Base-by-base conservation (phyloP, 2,113 vertebrate species). In the Strix aluco region DNA sequence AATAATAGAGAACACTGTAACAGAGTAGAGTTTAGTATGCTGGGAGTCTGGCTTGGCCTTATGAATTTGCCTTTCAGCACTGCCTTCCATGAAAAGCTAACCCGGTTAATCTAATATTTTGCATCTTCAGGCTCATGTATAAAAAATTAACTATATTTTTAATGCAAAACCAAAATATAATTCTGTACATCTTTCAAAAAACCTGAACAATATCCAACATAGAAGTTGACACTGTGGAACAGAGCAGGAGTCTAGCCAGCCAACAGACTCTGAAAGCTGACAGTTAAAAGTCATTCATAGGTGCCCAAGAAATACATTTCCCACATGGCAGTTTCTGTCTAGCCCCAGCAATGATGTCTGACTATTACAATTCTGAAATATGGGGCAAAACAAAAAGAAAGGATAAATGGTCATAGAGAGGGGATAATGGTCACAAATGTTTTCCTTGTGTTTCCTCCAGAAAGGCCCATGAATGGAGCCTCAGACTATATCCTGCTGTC, bases 401-500 rank as follows among this genome's bases (percentile, higher is more conserved):
- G 20, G 18, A 69, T 49, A 70, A 86, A 49, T 70, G 36, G 27
- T 65, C 8, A 22, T 21, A 57, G 47, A 83, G 67, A 66, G 40
- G 20, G 34, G 23, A 57, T 92, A 91, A 89, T 81, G 40, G 69
- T 75, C 61, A 72, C 47, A 90, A 80, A 81, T 75, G 30, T 91
- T 79, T 72, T 91, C 47, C 81, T 86, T 40, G 26, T 74, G 55
- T 81, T 90, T 96, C 61, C 57, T 92, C 29, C 69, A 92, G 77
- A 87, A 95, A 65, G 65, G 36, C 36, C 6, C 15, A 12, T 59
- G 66, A 84, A 65, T 94, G 73, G 86, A 74, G 26, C 57, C 77
- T 95, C 83, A 87, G 73, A 65, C 65, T 7, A 8, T 69, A 89
- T 92, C 91, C 91, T 94, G 65, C 81, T 94, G 91, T 72, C 91